Percentiles rank a stretch among this genome's conserved stretches.
These are phyloP conservation scores for Carcina quercana DNA, from an alignment of 2,888 invertebrate species.

Conservation along the genomic window DNA sequence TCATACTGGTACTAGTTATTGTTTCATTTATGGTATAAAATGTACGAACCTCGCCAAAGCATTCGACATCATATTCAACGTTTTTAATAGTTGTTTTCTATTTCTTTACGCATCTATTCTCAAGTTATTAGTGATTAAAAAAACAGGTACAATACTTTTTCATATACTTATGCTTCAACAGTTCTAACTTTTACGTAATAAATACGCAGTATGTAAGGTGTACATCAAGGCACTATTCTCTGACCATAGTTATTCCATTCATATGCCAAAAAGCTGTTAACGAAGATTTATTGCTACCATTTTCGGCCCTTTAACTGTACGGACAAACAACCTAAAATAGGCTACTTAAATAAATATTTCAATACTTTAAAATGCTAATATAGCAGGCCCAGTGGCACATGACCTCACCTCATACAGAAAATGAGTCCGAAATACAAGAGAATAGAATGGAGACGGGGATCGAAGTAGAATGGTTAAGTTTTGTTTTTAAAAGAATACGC, in stretches of 20 bases:
- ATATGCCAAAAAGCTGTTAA: constrained; percentile 23
- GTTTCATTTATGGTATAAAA: no score
- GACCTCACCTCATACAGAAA: constrained; percentile 10
- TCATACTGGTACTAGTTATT: no score
- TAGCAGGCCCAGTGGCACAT: constrained; percentile 4
- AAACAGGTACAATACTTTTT: no score
- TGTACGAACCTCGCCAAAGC: no score
- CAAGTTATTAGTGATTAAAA: no score
- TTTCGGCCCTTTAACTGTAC: constrained; percentile 38
- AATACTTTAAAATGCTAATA: constrained; percentile 44
- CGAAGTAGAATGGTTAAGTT: background rate
- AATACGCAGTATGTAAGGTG: no score
- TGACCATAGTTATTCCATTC: constrained; percentile 14
- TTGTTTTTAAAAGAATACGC: constrained; percentile 5
- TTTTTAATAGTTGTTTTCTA: no score
- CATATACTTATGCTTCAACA: no score
- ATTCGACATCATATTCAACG: no score
- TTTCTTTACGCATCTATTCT: no score
- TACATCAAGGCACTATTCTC: no score
- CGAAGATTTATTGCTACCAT: constrained; percentile 35
- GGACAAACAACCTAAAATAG: constrained; percentile 46
- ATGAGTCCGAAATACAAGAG: background rate
- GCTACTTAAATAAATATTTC: constrained; percentile 58
- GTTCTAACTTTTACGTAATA: no score
- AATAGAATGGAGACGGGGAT: constrained; percentile 9